phyloP scores from a whole-genome alignment of 37 sponge, comb jelly and placozoan genomes.

The Beroe forskalii region DNA sequence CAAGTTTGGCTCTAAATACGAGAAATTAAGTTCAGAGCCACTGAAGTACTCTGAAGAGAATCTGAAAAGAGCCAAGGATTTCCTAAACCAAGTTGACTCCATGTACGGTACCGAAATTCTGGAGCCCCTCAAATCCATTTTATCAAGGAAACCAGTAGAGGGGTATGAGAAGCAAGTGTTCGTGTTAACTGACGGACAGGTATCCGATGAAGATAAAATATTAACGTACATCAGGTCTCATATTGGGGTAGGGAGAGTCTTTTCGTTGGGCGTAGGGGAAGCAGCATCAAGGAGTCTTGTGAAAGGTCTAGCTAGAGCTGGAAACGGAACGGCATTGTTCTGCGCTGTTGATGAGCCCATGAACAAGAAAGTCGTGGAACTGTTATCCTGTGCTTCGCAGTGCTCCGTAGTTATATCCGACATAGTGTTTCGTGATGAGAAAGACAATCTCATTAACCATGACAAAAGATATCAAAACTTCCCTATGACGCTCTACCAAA shows the following conservation, averaged over 20 bases:
- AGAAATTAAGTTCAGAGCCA: constrained; percentile 66
- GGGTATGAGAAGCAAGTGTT: constrained; percentile 73
- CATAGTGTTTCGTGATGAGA: not conserved
- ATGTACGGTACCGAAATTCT: constrained; percentile 83
- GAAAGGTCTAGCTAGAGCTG: constrained; percentile 79
- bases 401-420: not conserved
- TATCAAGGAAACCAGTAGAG: constrained; percentile 42
- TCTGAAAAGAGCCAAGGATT: constrained; percentile 69
- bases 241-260: constrained; percentile 28
- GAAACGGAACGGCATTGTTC: constrained; percentile 77
- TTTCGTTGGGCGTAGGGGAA: constrained; percentile 84
- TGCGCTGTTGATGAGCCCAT: constrained; percentile 68
- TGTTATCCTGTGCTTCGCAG: constrained; percentile 56
- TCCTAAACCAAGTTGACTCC: constrained; percentile 75
- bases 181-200: constrained; percentile 79
- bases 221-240: not conserved
- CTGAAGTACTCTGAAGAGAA: constrained; percentile 65
- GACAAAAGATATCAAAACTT: not conserved
- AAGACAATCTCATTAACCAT: not conserved
- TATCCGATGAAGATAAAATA: not conserved
- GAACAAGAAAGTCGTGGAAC: constrained; percentile 76
- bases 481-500: not conserved
- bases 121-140: constrained; percentile 72
- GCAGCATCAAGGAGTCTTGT: constrained; percentile 84
- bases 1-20: constrained; percentile 76